Base-by-base conservation (phyloP, 1,140 invertebrate genomes). In the Sminthurinus signatus region DNA sequence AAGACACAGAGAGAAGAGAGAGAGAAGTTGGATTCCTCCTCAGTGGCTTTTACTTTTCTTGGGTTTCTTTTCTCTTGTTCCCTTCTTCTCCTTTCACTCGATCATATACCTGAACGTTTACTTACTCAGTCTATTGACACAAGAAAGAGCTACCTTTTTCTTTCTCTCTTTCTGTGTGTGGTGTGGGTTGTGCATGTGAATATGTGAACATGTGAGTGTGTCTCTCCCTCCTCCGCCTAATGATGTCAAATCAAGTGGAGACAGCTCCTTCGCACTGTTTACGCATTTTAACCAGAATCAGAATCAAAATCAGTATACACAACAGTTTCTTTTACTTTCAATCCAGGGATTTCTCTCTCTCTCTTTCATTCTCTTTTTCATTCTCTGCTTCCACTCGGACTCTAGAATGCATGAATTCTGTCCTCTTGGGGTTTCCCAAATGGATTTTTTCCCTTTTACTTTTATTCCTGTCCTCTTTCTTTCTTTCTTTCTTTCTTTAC, bases 161-260 rank as follows among this genome's bases (percentile, higher is more conserved):
- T 46, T 46, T 57, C 36, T 57, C 57, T 15, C 59, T 52, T 48
- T 51, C 46, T 52, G 17, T 27, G 29, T 23, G 14, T 52, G 14
- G 25, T 25, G n/a, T 8, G 10, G n/a, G 23, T 4, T 48, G 8
- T 48, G n/a, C 8, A 5, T 8, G 32, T 8, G 32, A 36, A 8
- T 36, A 5, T 36, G 5, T 36, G 5, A 36, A 15, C 15, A 5
- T 27, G 50, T 52, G 14, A 27, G 27, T 25, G 14, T 28, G 25
- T 25, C 50, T 10, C 27, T 52, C 52, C 44, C 43, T 59, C 59
- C 36, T 29, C 25, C 48, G 44, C 36, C 56, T 64, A 64, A 64
- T 64, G 56, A 59, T 64, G 43, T 59, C 55, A 64, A 64, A 64
- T 64, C 55, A 64, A 64, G 55, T 59, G 50, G 48, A 64, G 62